phyloP scores from a whole-genome alignment of 2,797 vertebrate species.

The Lacerta viridis region DNA sequence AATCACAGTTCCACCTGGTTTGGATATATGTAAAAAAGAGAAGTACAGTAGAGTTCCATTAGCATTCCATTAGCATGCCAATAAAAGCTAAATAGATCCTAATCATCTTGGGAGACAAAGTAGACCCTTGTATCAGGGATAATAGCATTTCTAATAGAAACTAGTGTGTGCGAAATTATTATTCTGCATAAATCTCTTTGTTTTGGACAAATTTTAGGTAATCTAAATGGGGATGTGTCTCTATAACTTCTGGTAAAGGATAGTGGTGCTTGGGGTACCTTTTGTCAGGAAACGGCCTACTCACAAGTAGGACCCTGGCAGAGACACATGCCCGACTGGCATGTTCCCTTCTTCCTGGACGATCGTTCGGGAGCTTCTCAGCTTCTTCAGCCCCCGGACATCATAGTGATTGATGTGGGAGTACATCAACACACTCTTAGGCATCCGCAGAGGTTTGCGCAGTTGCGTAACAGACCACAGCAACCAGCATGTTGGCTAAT shows the following conservation, averaged over 20 bases:
- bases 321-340: too few relatives aligned
- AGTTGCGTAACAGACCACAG: too few relatives aligned
- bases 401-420: too few relatives aligned
- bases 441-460: too few relatives aligned
- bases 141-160: not conserved
- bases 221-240: not conserved
- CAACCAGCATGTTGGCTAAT: too few relatives aligned
- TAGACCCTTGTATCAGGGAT: not conserved
- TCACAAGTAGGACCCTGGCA: too few relatives aligned
- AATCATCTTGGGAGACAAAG: not conserved
- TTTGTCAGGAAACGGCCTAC: too few relatives aligned
- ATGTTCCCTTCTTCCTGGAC: too few relatives aligned
- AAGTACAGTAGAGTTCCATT: not conserved
- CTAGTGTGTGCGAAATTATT: not conserved
- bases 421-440: too few relatives aligned
- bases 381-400: too few relatives aligned
- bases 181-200: not conserved
- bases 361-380: too few relatives aligned
- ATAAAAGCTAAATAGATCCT: not conserved
- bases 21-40: not conserved
- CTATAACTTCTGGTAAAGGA: not conserved
- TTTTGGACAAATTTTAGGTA: not conserved
- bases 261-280: not conserved
- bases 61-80: not conserved
- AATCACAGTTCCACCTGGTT: not conserved